Evolutionary conservation across 2,797 vertebrate genomes (phyloP).

Genomic region (Philypnodon macrostomus): DNA sequence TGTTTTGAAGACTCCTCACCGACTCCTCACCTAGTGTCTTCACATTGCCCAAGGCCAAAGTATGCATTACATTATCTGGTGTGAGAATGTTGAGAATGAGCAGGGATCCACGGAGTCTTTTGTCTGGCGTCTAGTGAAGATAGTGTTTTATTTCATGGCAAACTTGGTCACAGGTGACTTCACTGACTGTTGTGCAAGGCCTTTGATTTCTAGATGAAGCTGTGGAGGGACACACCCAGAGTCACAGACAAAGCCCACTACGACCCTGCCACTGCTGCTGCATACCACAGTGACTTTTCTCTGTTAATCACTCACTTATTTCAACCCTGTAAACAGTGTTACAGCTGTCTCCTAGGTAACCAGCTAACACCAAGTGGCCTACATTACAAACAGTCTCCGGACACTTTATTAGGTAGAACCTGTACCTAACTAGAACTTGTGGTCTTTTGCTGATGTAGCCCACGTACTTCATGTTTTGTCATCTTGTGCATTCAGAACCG

Average conservation of each 20-base stretch:
- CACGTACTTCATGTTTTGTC: too few relatives aligned
- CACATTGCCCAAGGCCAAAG: constrained; percentile 45
- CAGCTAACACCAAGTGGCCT: constrained; percentile 23
- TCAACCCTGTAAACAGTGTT: constrained; percentile 22
- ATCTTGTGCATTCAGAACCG: too few relatives aligned
- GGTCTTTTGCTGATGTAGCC: too few relatives aligned
- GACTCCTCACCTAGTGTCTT: constrained; percentile 21
- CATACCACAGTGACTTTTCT: constrained; percentile 66
- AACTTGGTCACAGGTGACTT: constrained; percentile 59
- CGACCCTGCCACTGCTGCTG: too few relatives aligned
- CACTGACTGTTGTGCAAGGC: constrained; percentile 61
- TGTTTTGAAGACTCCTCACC: constrained; percentile 5
- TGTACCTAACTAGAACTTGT: too few relatives aligned
- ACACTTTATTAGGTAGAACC: too few relatives aligned
- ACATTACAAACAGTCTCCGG: constrained; percentile 23
- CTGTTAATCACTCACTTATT: constrained; percentile 66
- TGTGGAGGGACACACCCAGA: constrained; percentile 68
- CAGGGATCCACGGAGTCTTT: constrained; percentile 60
- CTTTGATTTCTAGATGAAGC: constrained; percentile 73
- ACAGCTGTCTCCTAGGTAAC: constrained; percentile 53
- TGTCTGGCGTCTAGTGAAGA: constrained; percentile 48
- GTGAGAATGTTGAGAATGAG: constrained; percentile 39
- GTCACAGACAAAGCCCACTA: constrained; percentile 62
- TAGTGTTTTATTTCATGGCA: constrained; percentile 64
- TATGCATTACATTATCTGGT: constrained; percentile 54